A percentile compares a stretch with the other conserved stretches of the same genome.
These are phyloP conservation scores for Bagarius yarrelli DNA, from an alignment of 2,113 vertebrate genomes.

Conservation along the genomic window DNA sequence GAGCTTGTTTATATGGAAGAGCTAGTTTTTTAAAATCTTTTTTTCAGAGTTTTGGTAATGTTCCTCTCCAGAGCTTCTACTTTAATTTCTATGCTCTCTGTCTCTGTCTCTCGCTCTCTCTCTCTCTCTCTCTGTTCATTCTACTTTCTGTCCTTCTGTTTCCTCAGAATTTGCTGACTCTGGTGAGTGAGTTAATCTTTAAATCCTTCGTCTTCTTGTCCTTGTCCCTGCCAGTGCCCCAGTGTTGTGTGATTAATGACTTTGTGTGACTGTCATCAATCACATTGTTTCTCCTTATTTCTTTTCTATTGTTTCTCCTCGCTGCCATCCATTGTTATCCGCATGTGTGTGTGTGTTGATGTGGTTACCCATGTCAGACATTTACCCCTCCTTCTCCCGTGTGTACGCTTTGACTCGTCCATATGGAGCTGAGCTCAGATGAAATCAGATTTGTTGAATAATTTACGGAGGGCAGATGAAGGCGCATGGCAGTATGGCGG, in stretches of 20 bases:
- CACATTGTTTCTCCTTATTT: background rate
- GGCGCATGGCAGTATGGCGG: background rate
- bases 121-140: slow-evolving; percentile 45
- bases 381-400: background rate
- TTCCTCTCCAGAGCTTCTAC: slow-evolving; percentile 27
- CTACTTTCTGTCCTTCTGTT: slow-evolving; percentile 63
- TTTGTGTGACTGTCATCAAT: background rate
- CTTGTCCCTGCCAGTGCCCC: background rate
- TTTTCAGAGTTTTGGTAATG: background rate
- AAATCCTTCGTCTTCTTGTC: slow-evolving; percentile 56
- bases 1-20: no score
- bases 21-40: no score
- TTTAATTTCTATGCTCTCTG: slow-evolving; percentile 62
- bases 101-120: slow-evolving; percentile 58
- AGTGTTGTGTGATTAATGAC: slow-evolving; percentile 7
- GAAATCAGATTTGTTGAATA: slow-evolving; percentile 23
- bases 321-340: background rate
- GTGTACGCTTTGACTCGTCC: slow-evolving; percentile 6
- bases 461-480: slow-evolving; percentile 17
- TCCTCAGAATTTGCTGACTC: slow-evolving; percentile 81
- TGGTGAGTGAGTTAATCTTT: slow-evolving; percentile 78
- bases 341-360: background rate
- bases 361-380: no score
- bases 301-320: background rate
- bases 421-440: slow-evolving; percentile 11